Conservation (phyloP, 2,113 vertebrate species). For the Labrus mixtus region DNA sequence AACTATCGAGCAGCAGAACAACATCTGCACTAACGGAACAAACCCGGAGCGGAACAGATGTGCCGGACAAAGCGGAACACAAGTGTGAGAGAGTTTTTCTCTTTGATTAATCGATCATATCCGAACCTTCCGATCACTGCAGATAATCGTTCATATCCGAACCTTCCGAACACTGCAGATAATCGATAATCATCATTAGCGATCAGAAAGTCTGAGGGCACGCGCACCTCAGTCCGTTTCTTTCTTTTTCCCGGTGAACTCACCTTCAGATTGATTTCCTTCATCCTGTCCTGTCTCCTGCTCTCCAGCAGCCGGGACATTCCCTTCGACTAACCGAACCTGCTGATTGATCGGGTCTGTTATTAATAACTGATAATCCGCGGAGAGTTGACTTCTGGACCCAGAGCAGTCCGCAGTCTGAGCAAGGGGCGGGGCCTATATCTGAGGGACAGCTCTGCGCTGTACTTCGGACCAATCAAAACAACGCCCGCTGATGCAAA, state of each 20-base stretch:
- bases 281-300: slow-evolving; percentile 83
- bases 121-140: too few species aligned
- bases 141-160: background rate
- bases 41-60: slow-evolving; percentile 15
- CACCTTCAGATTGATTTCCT: slow-evolving; percentile 83
- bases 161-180: background rate
- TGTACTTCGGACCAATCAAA: slow-evolving; percentile 67
- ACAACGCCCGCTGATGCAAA: slow-evolving; percentile 2
- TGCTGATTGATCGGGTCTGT: background rate
- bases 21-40: slow-evolving; percentile 36
- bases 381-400: slow-evolving; percentile 37
- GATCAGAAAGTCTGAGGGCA: slow-evolving; percentile 4
- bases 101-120: background rate
- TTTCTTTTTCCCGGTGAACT: slow-evolving; percentile 54
- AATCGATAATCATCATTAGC: background rate
- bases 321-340: slow-evolving; percentile 38
- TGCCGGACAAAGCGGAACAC: slow-evolving; percentile 48
- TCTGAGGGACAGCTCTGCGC: slow-evolving; percentile 43
- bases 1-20: background rate
- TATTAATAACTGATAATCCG: background rate
- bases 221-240: slow-evolving; percentile 9
- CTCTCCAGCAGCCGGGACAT: slow-evolving; percentile 76
- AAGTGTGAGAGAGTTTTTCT: background rate
- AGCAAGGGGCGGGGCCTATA: slow-evolving; percentile 20
- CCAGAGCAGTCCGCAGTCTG: slow-evolving; percentile 41